Evolutionary conservation across 2,113 vertebrate genomes (phyloP), one percentile per base, ranked within the genome.

Genomic region (Odobenus rosmarus): DNA sequence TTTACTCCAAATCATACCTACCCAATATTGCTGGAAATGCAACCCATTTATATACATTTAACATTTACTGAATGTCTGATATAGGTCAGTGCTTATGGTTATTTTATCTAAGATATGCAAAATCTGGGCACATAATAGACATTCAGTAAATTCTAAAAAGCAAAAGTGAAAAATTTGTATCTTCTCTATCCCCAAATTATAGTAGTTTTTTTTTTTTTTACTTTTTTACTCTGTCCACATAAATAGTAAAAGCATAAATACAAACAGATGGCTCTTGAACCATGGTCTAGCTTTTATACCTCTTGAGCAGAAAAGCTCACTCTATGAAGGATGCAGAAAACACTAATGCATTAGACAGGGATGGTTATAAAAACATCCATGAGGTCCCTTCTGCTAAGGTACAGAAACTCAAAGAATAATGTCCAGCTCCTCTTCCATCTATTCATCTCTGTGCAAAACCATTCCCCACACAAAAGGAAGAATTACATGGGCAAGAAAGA

Each of bases 81-180:
- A 62, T 5, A 69, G 33, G 26, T 42, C 64, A 85, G 19, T 46
- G 3, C 26, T 90, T 86, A 28, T 46, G 39, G 31, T 28, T 80
- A 89, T 23, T 92, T 86, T 79, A 84, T 53, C 76, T 61, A 90
- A 59, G 51, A 69, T 5, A 42, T 53, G 14, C 67, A 64, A 87
- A 89, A 93, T 36, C 3, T 3, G 71, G 57, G 12, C 28, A 85
- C 28, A 94, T 69, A 53, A 31, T 7, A 88, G 81, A 87, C 5
- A 96, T 11, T 46, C n/a, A 79, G 24, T 83, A 59, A 81, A 55
- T 95, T 67, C 31, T 81, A 89, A 77, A 96, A 61, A 76, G 39
- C 13, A 80, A n/a, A 81, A 51, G 51, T 93, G 90, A 53, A 8
- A 93, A 85, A 93, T 90, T 26, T 71, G 16, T 87, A 74, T 49